Evolutionary conservation across 2,797 vertebrate species (phyloP), one percentile per base, ranked within the genome.

Genomic region (Pteronotus mesoamericanus): DNA sequence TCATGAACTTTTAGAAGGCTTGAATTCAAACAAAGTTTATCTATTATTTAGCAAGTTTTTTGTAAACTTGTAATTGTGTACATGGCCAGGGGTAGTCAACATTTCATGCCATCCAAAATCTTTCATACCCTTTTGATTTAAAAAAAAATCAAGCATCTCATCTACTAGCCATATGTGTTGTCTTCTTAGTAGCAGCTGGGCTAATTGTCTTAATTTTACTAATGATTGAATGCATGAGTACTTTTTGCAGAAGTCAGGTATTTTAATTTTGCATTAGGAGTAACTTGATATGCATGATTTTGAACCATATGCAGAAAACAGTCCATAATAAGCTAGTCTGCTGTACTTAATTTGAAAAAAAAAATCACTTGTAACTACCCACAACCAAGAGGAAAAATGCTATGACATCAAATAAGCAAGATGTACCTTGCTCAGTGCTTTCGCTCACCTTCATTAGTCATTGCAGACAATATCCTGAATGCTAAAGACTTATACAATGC

Each of bases 191-290:
- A 91, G 57, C 12, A 66, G 21, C 79, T 82, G 39, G 32, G 37
- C 32, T 82, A 85, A 90, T 68, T 90, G 55, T 61, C 59, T 66
- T 64, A 46, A n/a, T 75, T 21, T 95, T 66, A 7, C n/a, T 93
- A 95, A 94, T 96, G 51, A 91, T 5, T 88, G 15, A 57, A 74
- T 78, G 48, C n/a, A n/a, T 46, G 53, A 89, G 26, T 57, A 80
- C 24, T 61, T 94, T 97, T 69, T 77, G 37, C 48, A 21, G 9
- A 92, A 84, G 42, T 69, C 16, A 34, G 72, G 21, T 14, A 84
- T 95, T 95, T 96, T 91, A 86, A 96, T 91, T 97, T 39, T 87
- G 39, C 21, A 53, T 77, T 80, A 94, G 18, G 51, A 32, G 29
- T 72, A 94, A 86, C 29, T 91, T 94, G 64, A 91, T 93, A 26